These are phyloP conservation scores for Caenorhabditis tropicalis DNA, from an alignment of 1,140 invertebrate genomes.

Conservation along the genomic window DNA sequence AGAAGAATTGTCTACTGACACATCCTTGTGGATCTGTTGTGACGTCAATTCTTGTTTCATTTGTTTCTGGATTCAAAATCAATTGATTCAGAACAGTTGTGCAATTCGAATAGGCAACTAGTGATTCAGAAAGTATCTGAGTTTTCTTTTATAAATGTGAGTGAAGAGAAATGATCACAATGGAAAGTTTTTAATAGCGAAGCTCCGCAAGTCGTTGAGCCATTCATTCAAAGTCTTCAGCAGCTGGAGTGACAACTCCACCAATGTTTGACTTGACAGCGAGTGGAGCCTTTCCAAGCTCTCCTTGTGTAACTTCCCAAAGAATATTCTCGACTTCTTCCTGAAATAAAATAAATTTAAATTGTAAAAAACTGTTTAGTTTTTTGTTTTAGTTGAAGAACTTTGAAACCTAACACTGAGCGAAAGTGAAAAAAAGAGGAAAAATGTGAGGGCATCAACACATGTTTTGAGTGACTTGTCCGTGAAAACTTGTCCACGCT, in stretches of 20 bases:
- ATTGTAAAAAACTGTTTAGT: too few species aligned
- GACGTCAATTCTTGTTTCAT: neutral
- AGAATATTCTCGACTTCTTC: conserved; percentile 93
- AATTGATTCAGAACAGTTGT: neutral
- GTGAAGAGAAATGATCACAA: neutral
- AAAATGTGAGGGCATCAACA: conserved; percentile 10
- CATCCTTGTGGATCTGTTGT: neutral
- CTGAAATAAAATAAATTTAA: too few species aligned
- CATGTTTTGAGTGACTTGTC: conserved; percentile 1
- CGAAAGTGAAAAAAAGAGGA: neutral
- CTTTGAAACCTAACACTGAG: neutral
- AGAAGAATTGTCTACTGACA: too few species aligned
- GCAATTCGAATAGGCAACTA: neutral
- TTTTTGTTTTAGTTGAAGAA: neutral
- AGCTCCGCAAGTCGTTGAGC: conserved; percentile 45
- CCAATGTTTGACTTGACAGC: conserved; percentile 54
- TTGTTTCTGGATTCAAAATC: neutral
- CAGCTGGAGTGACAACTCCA: conserved; percentile 36
- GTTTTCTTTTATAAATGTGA: too few species aligned
- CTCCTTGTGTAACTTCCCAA: conserved; percentile 90
- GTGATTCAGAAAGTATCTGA: neutral
- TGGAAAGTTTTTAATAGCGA: conserved; percentile 1
- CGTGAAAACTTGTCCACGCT: neutral
- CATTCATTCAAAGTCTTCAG: conserved; percentile 62
- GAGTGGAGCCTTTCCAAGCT: conserved; percentile 69